These are phyloP conservation scores for Eulemur rufifrons DNA, from an alignment of 2,113 vertebrate genomes.

Conservation along the genomic window DNA sequence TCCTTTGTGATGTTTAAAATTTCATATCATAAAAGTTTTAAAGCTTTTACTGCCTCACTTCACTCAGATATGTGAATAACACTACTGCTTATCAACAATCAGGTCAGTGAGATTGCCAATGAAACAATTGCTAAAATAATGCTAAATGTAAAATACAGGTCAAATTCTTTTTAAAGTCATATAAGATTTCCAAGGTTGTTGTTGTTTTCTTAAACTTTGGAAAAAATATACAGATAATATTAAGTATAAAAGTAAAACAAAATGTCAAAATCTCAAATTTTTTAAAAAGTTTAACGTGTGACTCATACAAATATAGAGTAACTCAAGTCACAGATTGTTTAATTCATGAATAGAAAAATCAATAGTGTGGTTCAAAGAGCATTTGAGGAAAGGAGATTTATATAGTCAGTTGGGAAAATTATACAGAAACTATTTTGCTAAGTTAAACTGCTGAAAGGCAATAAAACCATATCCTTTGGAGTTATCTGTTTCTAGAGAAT, in stretches of 20 bases:
- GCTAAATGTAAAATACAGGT: background rate
- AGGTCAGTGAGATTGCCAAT: background rate
- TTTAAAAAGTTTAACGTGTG: background rate
- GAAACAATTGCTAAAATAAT: background rate
- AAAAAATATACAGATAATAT: background rate
- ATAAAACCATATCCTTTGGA: background rate
- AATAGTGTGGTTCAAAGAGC: background rate
- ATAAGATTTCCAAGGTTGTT: background rate
- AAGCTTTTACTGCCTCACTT: background rate
- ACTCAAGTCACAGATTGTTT: background rate
- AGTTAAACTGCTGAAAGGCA: background rate
- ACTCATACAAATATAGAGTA: background rate
- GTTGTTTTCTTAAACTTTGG: background rate
- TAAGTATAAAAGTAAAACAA: background rate
- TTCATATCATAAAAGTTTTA: background rate
- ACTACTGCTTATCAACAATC: background rate
- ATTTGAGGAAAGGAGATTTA: background rate
- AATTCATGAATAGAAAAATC: background rate
- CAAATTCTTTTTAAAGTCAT: background rate
- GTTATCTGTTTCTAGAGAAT: background rate
- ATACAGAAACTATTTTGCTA: background rate
- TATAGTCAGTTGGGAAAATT: background rate
- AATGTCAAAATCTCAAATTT: background rate
- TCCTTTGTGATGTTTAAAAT: background rate
- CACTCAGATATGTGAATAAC: background rate